Conservation (phyloP, 2,888 invertebrate genomes). For the Rhynchonema sp. region DNA sequence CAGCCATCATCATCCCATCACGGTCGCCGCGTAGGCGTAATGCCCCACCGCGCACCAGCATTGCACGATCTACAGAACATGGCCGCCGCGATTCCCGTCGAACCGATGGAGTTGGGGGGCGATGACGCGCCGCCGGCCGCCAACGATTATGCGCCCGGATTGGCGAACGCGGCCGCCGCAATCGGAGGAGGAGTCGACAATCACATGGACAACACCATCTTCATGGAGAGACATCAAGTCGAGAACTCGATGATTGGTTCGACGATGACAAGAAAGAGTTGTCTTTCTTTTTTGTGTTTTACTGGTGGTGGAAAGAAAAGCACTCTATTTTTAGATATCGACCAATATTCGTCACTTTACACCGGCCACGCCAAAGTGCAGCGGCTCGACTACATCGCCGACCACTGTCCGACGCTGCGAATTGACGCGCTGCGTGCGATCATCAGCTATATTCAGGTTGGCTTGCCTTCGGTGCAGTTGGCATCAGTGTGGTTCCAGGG, state of each 20-base stretch:
- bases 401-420: slow-evolving; percentile 72
- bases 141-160: neutral
- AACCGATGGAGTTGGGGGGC: neutral
- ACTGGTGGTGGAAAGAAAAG: no score
- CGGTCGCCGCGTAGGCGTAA: no score
- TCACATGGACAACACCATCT: neutral
- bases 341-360: slow-evolving; percentile 73
- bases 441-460: slow-evolving; percentile 61
- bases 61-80: no score
- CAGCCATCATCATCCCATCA: no score
- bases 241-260: neutral
- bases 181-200: neutral
- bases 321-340: slow-evolving; percentile 45
- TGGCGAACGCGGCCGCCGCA: neutral
- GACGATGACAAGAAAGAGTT: no score
- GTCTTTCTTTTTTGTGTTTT: no score
- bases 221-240: no score
- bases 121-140: neutral
- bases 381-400: slow-evolving; percentile 75
- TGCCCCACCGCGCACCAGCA: no score
- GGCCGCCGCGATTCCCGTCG: neutral
- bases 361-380: slow-evolving; percentile 71
- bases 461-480: no score
- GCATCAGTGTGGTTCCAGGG: no score
- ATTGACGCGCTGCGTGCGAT: slow-evolving; percentile 85